Base-by-base conservation (phyloP, 2,113 vertebrate genomes). In the Odocoileus hemionus region DNA sequence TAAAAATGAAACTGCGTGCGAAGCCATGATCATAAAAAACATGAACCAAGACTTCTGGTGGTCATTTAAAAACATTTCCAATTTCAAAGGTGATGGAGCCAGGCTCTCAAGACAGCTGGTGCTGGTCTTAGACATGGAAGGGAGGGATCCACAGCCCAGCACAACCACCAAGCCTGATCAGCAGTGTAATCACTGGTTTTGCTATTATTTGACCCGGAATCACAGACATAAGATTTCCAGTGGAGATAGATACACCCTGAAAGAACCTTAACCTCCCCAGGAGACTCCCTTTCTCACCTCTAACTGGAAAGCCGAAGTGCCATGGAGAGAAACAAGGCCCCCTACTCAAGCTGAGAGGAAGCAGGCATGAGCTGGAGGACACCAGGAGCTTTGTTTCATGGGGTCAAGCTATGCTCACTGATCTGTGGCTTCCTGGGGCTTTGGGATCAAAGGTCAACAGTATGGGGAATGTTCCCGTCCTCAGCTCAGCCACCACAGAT, bases 211-310 rank as follows among this genome's bases (percentile, higher is more conserved):
- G 64, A 30, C 14, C 91, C 3, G 2, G 67, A 88, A 96, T 91
- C 74, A 92, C 1, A 6, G 0, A 12, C 21, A 2, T 14, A 80
- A 79, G 78, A 92, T 50, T 86, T 92, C 50, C 76, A 88, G 89
- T 15, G 4, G 55, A 86, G 83, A 12, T 57, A 57, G 60, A 15
- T 15, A 47, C 47, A 67, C 19, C 58, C 57, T 5, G 64, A 1
- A 83, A 67, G 43, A 94, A 80, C n/a, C 91, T 94, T 86, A 82
- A 28, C 26, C n/a, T 82, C 11, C 47, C 86, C 19, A 12, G 70
- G 16, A 61, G 26, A 78, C 12, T 4, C 55, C 61, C 58, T 94
- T 85, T 64, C 21, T 82, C 58, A 16, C 21, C 64, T 85, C 91
- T 78, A 89, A 86, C 45, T 36, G 50, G 76, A 43, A 47, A 86